phyloP scores from a whole-genome alignment of 1,140 invertebrate genomes.

The Orius laevigatus region DNA sequence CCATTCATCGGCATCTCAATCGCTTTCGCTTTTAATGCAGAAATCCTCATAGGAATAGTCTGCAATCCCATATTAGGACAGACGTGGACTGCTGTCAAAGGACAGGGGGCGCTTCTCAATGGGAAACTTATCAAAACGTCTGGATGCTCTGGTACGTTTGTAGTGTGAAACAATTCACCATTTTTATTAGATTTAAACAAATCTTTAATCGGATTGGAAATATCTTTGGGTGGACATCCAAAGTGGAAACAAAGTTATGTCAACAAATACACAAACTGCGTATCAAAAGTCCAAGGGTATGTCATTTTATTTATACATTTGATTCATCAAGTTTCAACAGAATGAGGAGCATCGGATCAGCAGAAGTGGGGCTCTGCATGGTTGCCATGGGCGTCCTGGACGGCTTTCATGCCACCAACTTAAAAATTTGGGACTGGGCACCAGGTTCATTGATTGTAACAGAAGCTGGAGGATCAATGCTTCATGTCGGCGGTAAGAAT shows the following conservation, averaged over 20 bases:
- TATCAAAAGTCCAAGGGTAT: constrained; percentile 15
- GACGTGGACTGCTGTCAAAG: constrained; percentile 70
- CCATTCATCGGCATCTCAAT: constrained; percentile 47
- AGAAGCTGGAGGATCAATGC: constrained; percentile 81
- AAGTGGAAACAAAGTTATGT: constrained; percentile 6
- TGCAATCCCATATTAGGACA: constrained; percentile 81
- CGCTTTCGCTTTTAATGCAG: constrained; percentile 24
- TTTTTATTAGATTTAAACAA: constrained; percentile 17
- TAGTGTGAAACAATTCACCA: not conserved
- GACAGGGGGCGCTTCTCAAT: constrained; percentile 79
- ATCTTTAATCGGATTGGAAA: constrained; percentile 17
- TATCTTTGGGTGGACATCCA: constrained; percentile 12
- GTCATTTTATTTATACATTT: not conserved
- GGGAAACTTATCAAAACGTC: constrained; percentile 56
- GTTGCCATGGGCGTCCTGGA: constrained; percentile 77
- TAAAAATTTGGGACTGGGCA: constrained; percentile 83
- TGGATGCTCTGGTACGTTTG: constrained; percentile 38
- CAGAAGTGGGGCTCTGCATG: constrained; percentile 81
- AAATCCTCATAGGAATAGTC: constrained; percentile 60
- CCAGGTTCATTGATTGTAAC: constrained; percentile 70
- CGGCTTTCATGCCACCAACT: constrained; percentile 76
- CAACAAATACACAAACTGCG: constrained; percentile 4
- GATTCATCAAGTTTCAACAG: too few species aligned
- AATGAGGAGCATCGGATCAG: constrained; percentile 67
- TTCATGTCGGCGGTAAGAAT: constrained; percentile 52